Conservation (phyloP, 2,888 invertebrate genomes). For the Aethes cnicana region DNA sequence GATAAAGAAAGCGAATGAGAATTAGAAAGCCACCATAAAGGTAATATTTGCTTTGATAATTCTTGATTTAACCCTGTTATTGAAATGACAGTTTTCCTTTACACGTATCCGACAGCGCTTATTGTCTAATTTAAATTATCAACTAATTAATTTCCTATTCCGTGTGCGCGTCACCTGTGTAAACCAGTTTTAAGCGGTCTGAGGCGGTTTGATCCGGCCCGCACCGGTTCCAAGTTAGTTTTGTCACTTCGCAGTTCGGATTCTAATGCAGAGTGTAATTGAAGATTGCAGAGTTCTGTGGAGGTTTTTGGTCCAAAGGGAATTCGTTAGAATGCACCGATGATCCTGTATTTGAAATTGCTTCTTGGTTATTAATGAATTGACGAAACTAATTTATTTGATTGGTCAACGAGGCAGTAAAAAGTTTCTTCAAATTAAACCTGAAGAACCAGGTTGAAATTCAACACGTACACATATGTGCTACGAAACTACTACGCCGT, state of each 20-base stretch:
- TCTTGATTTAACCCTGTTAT: no score
- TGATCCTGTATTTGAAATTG: neutral
- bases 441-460: no score
- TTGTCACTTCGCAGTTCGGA: conserved; percentile 18
- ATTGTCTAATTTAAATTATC: neutral
- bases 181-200: conserved; percentile 17
- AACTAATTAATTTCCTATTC: conserved; percentile 18
- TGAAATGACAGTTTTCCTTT: no score
- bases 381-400: no score
- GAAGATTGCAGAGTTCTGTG: conserved; percentile 16
- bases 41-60: no score
- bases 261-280: conserved; percentile 13
- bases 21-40: no score
- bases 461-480: no score
- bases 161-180: conserved; percentile 13
- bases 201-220: conserved; percentile 22
- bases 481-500: conserved; percentile 11
- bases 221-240: conserved; percentile 14
- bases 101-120: neutral
- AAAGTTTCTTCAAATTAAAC: no score
- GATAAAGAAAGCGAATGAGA: no score
- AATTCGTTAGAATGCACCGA: conserved; percentile 2
- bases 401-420: no score
- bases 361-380: neutral
- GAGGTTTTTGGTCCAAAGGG: conserved; percentile 9